Evolutionary conservation across 2,113 vertebrate species (phyloP).

Genomic region (Hemicordylus capensis): DNA sequence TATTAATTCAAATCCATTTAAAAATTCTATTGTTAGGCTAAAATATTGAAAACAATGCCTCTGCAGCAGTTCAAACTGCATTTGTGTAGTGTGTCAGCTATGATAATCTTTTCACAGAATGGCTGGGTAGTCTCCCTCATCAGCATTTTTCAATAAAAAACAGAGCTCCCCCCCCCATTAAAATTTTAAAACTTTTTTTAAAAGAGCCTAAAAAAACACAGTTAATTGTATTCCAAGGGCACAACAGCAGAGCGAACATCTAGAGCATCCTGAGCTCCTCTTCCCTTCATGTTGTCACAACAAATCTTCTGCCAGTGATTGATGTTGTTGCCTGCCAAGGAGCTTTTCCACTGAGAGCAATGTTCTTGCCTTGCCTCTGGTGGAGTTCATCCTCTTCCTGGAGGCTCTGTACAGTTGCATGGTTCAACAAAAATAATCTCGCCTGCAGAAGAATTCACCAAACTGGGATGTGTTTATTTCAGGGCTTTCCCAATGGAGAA

Average conservation of each 20-base stretch:
- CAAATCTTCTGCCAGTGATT: conserved; percentile 34
- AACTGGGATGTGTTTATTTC: conserved; percentile 7
- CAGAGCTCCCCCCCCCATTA: neutral
- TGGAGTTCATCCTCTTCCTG: conserved; percentile 7
- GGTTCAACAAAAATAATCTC: conserved; percentile 8
- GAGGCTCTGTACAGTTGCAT: conserved; percentile 3
- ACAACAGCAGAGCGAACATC: neutral
- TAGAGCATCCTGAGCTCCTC: neutral
- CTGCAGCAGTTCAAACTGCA: neutral
- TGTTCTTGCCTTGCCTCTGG: conserved; percentile 28
- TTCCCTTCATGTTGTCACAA: conserved; percentile 31
- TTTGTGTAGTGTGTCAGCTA: neutral
- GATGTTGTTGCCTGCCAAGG: conserved; percentile 22
- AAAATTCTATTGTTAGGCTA: rapidly evolving
- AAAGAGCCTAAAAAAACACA: neutral
- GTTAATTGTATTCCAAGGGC: conserved; percentile 30
- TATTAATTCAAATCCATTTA: neutral
- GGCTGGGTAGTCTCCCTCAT: neutral
- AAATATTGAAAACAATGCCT: neutral
- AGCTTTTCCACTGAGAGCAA: conserved; percentile 27
- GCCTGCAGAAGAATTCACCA: neutral
- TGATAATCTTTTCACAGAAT: neutral
- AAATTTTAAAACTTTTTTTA: neutral
- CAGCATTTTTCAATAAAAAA: neutral
- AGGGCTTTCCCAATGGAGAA: neutral